Percentiles rank a stretch among this genome's conserved stretches.
These are phyloP conservation scores for Villa cingulata DNA, from an alignment of 2,888 invertebrate species.

Conservation along the genomic window DNA sequence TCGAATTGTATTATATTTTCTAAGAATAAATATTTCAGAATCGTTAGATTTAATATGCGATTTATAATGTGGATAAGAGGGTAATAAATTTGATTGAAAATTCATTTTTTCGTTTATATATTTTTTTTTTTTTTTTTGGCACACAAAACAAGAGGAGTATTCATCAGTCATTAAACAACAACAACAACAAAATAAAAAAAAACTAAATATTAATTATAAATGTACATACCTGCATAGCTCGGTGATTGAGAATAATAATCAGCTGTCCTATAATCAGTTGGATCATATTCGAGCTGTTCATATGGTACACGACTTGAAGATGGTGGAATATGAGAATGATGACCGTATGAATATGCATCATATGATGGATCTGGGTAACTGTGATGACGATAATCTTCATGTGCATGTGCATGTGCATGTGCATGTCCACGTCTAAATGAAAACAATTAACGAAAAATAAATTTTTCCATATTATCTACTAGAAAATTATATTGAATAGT, in stretches of 20 bases:
- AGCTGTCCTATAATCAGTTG: slow-evolving; percentile 28
- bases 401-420: no score
- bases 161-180: no score
- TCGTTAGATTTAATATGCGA: no score
- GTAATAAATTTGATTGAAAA: no score
- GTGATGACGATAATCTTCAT: slow-evolving; percentile 13
- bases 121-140: no score
- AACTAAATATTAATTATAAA: background rate
- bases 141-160: no score
- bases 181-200: background rate
- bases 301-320: slow-evolving; percentile 23
- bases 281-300: slow-evolving; percentile 31
- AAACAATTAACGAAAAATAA: background rate
- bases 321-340: slow-evolving; percentile 18
- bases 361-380: slow-evolving; percentile 31
- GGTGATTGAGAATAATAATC: slow-evolving; percentile 35
- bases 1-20: no score
- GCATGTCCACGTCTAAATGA: background rate
- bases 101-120: no score
- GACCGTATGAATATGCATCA: slow-evolving; percentile 28
- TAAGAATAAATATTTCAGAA: no score
- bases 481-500: no score
- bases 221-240: slow-evolving; percentile 27
- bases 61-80: no score
- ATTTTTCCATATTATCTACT: no score